Evolutionary conservation across 2,888 invertebrate genomes (phyloP).

Genomic region (Trissonchulus latispiculum): DNA sequence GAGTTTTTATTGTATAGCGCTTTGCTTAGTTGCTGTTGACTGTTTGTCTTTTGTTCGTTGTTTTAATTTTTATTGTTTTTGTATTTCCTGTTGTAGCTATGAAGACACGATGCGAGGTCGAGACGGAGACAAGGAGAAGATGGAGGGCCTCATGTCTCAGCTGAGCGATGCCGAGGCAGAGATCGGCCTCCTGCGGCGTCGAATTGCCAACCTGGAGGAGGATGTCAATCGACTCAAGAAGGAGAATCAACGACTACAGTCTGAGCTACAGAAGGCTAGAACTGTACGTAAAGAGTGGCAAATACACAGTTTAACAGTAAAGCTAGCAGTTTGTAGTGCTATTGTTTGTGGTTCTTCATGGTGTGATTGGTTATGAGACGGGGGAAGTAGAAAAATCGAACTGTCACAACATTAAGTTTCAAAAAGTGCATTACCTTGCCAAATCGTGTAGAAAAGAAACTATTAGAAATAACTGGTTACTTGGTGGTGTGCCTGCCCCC

Average conservation of each 20-base stretch:
- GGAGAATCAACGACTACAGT: constrained; percentile 44
- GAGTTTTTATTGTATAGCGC: too few species aligned
- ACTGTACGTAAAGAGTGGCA: constrained; percentile 34
- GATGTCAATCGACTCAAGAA: constrained; percentile 46
- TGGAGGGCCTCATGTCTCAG: constrained; percentile 48
- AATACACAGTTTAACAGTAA: background rate
- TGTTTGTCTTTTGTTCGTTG: too few species aligned
- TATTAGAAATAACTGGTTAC: too few species aligned
- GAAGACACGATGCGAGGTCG: constrained; percentile 40
- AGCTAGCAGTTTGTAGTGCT: too few species aligned
- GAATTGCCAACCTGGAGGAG: constrained; percentile 42
- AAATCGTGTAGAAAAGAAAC: too few species aligned
- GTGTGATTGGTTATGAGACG: too few species aligned
- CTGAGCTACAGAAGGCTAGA: constrained; percentile 42
- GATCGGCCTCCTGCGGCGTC: constrained; percentile 46
- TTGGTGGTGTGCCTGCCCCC: too few species aligned
- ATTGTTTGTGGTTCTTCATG: background rate
- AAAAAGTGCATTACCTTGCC: too few species aligned
- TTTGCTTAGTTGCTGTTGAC: too few species aligned
- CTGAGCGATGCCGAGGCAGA: constrained; percentile 49
- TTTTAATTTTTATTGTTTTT: background rate
- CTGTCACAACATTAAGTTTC: too few species aligned
- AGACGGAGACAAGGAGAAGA: constrained; percentile 42
- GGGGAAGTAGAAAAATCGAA: too few species aligned
- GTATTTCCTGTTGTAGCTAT: constrained; percentile 31